Base-by-base conservation (phyloP, 2,797 vertebrate genomes). In the Cuniculus paca region DNA sequence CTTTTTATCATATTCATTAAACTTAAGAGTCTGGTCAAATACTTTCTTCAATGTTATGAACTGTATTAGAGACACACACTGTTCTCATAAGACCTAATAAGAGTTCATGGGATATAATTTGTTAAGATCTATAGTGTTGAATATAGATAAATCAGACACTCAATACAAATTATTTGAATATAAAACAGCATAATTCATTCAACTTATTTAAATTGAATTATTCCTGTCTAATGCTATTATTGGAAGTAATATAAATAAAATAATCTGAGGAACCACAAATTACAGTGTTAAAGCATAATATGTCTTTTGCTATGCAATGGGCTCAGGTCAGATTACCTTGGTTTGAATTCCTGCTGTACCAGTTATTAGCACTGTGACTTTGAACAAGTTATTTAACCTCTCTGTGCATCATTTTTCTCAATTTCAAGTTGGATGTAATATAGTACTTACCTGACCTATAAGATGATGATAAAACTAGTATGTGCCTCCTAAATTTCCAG, bases 201-300 rank as follows among this genome's bases (percentile, higher is more conserved):
- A 2, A 91, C 19, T 54, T 61, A 89, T 88, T 54, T 88, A 42
- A 91, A 52, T 79, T 78, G 34, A 83, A 83, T 93, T 86, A 4
- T 68, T 78, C 4, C 94, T 70, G 7, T 3, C 28, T 42, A 81
- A 48, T 72, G 2, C 34, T 26, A 34, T 82, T 72, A 83, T 74
- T 93, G 24, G 70, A 95, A 14, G 7, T 17, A 58, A 63, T 28
- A 63, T 68, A 79, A 65, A 10, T 39, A 26, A 75, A 48, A 77
- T 70, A 95, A 61, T 91, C 78, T 48, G 10, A 75, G 82, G 24
- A 88, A 36, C 0, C 14, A 70, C 61, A 70, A 58, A 61, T 75
- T 36, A 72, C 68, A 42, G 91, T 56, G 20, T 60, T 4, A 11
- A 3, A 63, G 28, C 24, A 68, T 52, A 60, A 0, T 54, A 45